phyloP scores from a whole-genome alignment of 1,140 invertebrate species.

The Stenopsyche tienmushanensis region DNA sequence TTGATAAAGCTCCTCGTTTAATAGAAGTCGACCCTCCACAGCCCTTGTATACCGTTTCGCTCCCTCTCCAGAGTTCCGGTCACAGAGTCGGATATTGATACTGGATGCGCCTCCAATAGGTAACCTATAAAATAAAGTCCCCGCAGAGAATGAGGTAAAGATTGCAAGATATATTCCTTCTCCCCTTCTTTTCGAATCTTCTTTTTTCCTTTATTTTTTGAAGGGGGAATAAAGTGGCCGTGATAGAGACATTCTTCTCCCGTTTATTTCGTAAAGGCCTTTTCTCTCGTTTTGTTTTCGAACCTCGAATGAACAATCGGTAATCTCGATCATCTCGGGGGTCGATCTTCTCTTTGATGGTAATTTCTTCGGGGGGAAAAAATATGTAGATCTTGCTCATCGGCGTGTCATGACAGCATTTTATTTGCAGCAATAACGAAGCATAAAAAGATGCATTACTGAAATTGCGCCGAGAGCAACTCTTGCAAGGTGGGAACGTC shows the following conservation, averaged over 20 bases:
- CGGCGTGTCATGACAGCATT: too few species aligned
- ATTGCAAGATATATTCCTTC: constrained; percentile 26
- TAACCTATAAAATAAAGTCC: constrained; percentile 29
- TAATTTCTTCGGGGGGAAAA: too few species aligned
- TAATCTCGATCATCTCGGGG: too few species aligned
- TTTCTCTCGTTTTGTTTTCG: too few species aligned
- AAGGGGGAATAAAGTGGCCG: constrained; percentile 31
- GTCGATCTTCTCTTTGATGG: too few species aligned
- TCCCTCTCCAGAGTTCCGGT: constrained; percentile 7
- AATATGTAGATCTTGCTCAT: too few species aligned
- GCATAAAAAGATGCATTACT: too few species aligned
- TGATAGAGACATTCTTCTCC: constrained; percentile 37
- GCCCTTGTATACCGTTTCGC: background rate
- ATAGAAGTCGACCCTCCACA: background rate
- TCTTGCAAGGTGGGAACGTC: constrained; percentile 37
- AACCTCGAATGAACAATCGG: too few species aligned
- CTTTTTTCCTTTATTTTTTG: constrained; percentile 16
- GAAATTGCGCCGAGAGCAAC: background rate
- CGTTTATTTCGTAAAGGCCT: constrained; percentile 30
- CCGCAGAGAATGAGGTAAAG: constrained; percentile 21
- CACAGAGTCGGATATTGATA: constrained; percentile 28
- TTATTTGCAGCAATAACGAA: too few species aligned
- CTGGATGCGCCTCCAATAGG: constrained; percentile 23
- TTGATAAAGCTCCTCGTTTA: constrained; percentile 3
- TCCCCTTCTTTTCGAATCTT: constrained; percentile 17